A percentile compares a stretch with the other conserved stretches of the same genome.
Evolutionary conservation across 2,888 invertebrate species (phyloP).

Genomic region (Oxyscelio sp.): DNA sequence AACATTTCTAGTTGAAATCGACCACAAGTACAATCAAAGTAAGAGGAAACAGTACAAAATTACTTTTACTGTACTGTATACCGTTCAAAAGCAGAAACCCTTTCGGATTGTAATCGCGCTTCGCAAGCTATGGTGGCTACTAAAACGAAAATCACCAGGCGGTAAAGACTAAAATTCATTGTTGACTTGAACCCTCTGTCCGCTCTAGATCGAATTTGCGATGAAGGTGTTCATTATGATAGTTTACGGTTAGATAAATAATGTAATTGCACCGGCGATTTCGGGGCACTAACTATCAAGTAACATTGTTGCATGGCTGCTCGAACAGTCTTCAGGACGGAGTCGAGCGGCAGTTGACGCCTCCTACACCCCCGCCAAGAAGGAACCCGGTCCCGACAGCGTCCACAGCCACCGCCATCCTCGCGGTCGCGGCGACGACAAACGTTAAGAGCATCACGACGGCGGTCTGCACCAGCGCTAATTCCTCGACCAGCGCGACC

Average conservation of each 20-base stretch:
- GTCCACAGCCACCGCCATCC: slow-evolving; percentile 81
- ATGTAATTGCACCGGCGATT: not conserved
- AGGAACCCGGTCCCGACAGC: slow-evolving; percentile 86
- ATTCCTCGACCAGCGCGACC: slow-evolving; percentile 83
- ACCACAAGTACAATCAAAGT: too few species aligned
- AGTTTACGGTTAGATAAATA: slow-evolving; percentile 40
- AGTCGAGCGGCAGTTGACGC: slow-evolving; percentile 91
- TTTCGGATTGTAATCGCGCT: slow-evolving; percentile 43
- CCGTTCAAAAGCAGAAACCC: slow-evolving; percentile 15
- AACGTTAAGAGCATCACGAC: slow-evolving; percentile 75
- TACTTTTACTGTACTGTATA: slow-evolving; percentile 30
- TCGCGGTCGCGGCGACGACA: slow-evolving; percentile 67
- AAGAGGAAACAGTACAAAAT: too few species aligned
- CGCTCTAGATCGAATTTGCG: slow-evolving; percentile 32
- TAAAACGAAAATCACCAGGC: slow-evolving; percentile 28
- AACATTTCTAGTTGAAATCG: too few species aligned
- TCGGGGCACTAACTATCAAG: slow-evolving; percentile 53
- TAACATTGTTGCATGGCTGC: slow-evolving; percentile 78
- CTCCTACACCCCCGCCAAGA: slow-evolving; percentile 90
- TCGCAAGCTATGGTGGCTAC: slow-evolving; percentile 43
- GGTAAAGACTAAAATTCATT: slow-evolving; percentile 14
- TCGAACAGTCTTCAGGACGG: slow-evolving; percentile 90
- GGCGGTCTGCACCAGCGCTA: slow-evolving; percentile 79
- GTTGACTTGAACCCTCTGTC: slow-evolving; percentile 39
- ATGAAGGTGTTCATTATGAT: slow-evolving; percentile 18